Evolutionary conservation across 2,797 vertebrate genomes (phyloP).

Genomic region (Aldrovandia affinis): DNA sequence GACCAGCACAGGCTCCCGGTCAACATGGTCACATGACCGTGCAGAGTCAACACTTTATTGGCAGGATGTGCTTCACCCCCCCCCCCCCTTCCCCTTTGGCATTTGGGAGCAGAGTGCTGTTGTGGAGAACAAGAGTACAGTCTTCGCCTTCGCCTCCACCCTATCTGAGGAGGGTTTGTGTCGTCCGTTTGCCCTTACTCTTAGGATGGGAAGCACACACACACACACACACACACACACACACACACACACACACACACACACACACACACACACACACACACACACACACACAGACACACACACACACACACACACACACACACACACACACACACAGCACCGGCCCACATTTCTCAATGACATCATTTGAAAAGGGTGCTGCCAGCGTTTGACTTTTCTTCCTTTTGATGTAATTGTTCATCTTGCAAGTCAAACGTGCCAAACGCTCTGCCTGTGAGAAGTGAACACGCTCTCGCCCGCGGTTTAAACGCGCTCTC

Average conservation of each 20-base stretch:
- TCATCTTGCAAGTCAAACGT: not conserved
- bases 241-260: not conserved
- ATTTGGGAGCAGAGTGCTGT: constrained; percentile 8
- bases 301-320: not conserved
- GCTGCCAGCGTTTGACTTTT: not conserved
- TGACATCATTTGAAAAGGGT: not conserved
- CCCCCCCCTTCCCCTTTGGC: not conserved
- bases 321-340: not conserved
- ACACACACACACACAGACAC: not conserved
- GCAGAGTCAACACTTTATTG: not conserved
- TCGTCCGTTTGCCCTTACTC: not conserved
- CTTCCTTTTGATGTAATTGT: not conserved
- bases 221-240: not conserved
- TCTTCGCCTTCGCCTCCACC: not conserved
- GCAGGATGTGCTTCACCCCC: not conserved
- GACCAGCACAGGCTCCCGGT: not conserved
- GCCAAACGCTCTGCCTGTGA: not conserved
- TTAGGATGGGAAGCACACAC: not conserved
- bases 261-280: not conserved
- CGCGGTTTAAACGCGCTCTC: no score
- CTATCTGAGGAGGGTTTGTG: not conserved
- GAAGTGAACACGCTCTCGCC: not conserved
- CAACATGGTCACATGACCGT: constrained; percentile 9
- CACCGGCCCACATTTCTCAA: not conserved
- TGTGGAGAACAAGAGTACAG: not conserved